Conservation (phyloP, 1,140 invertebrate species). For the Palaemon carinicauda region DNA sequence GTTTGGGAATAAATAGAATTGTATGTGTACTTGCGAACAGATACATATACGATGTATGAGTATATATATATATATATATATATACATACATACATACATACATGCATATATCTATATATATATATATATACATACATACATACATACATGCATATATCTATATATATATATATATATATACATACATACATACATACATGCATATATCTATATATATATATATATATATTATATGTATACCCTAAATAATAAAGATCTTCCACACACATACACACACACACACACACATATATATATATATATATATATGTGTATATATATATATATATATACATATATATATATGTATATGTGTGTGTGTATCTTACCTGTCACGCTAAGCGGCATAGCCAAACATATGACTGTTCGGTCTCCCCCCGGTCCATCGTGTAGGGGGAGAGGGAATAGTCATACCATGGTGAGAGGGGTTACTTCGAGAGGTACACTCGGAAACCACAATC, state of each 20-base stretch:
- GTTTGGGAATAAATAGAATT: too few species aligned
- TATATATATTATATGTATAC: too few species aligned
- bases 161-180: too few species aligned
- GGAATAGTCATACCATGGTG: too few species aligned
- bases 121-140: neutral
- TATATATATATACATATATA: neutral
- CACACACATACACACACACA: neutral
- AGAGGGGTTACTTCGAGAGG: too few species aligned
- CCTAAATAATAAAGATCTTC: too few species aligned
- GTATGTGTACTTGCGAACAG: too few species aligned
- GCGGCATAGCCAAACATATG: too few species aligned
- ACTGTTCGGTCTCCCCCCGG: too few species aligned
- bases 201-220: neutral
- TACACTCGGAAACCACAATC: too few species aligned
- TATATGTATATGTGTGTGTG: neutral
- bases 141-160: neutral
- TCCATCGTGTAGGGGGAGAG: too few species aligned
- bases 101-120: neutral
- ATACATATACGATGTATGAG: neutral
- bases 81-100: neutral
- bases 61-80: conserved; percentile 2
- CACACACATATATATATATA: neutral
- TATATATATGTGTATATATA: neutral
- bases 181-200: too few species aligned
- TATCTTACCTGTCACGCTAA: neutral